Percentiles rank a stretch among this genome's conserved stretches.
Evolutionary conservation across 1,140 invertebrate species (phyloP).

Genomic region (Drosophila mauritiana): DNA sequence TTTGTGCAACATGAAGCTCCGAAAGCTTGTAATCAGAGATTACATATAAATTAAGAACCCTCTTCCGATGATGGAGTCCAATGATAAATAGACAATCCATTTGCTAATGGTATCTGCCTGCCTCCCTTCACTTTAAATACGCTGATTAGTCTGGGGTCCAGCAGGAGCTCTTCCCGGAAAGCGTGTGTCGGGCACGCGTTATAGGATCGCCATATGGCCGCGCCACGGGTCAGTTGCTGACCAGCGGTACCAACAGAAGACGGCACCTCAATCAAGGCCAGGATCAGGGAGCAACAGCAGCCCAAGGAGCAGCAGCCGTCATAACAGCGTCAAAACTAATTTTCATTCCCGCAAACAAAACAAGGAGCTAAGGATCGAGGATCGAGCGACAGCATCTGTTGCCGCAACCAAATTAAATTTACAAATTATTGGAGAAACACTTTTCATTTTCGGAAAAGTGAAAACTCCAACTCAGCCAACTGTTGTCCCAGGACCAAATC

Average conservation of each 20-base stretch:
- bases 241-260: constrained; percentile 24
- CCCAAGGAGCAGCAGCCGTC: constrained; percentile 45
- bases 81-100: constrained; percentile 23
- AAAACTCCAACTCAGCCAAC: constrained; percentile 68
- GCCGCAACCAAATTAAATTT: constrained; percentile 70
- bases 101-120: constrained; percentile 7
- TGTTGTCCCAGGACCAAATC: constrained; percentile 66
- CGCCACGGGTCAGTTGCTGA: constrained; percentile 37
- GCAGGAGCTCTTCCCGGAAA: constrained; percentile 48
- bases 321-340: constrained; percentile 82
- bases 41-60: not conserved
- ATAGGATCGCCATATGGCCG: constrained; percentile 49
- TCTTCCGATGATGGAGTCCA: not conserved
- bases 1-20: not conserved
- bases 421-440: constrained; percentile 70
- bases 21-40: no score
- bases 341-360: constrained; percentile 69
- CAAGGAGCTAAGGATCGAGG: constrained; percentile 10
- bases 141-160: constrained; percentile 58
- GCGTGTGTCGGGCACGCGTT: constrained; percentile 60
- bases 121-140: constrained; percentile 33
- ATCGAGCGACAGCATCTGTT: constrained; percentile 53
- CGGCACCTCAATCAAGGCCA: constrained; percentile 63
- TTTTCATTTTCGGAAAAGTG: constrained; percentile 73
- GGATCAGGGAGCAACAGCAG: constrained; percentile 15